Conservation (phyloP, 2,888 invertebrate species). For the Metallyticus violacea region DNA sequence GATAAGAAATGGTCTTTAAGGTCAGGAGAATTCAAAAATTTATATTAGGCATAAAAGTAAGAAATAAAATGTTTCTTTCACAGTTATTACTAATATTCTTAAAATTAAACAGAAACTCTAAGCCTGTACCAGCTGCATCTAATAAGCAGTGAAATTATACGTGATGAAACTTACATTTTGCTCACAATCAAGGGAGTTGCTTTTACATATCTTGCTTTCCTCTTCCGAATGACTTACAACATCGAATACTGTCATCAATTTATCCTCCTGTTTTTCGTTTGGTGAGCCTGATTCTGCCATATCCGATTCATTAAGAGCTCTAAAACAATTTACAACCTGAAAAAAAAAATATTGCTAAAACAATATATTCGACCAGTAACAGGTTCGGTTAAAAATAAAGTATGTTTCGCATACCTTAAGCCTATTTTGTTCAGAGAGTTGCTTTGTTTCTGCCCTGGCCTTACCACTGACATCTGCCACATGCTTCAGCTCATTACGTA, state of each 20-base stretch:
- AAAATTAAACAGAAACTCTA: no score
- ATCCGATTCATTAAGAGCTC: conserved; percentile 45
- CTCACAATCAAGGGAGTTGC: not conserved
- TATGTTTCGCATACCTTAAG: conserved; percentile 40
- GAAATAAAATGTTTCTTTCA: no score
- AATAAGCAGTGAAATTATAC: no score
- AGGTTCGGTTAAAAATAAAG: not conserved
- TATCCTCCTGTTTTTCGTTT: conserved; percentile 27
- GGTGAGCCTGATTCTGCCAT: conserved; percentile 22
- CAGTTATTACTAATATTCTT: no score
- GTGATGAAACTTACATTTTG: not conserved
- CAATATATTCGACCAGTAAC: not conserved
- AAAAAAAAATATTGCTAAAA: no score
- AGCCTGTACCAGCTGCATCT: no score
- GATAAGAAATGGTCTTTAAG: no score
- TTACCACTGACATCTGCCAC: conserved; percentile 36
- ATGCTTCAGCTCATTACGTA: not conserved
- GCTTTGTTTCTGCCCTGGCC: conserved; percentile 40
- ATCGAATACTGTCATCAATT: not conserved
- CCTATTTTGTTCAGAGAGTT: conserved; percentile 51
- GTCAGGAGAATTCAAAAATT: no score
- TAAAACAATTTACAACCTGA: conserved; percentile 58
- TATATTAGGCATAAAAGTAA: no score
- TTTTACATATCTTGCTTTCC: not conserved
- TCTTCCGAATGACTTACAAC: conserved; percentile 3